A percentile compares a stretch with the other conserved stretches of the same genome.
phyloP scores from a whole-genome alignment of 2,797 vertebrate genomes.

The Botia almorhae region DNA sequence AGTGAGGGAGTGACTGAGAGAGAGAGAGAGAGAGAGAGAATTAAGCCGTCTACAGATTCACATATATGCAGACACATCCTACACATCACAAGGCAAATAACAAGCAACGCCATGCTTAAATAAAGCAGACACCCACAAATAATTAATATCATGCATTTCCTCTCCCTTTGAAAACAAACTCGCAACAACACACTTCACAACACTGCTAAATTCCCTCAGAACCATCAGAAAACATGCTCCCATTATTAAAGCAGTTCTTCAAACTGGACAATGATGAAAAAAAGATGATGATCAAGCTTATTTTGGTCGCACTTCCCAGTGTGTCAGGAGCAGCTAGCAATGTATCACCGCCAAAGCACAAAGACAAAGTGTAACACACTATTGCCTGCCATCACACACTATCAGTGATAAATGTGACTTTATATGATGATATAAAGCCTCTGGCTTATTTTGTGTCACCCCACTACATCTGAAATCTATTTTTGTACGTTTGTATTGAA shows the following conservation, averaged over 20 bases:
- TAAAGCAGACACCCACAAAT: not conserved
- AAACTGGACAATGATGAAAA: not conserved
- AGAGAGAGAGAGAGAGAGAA: conserved; percentile 5
- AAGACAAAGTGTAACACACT: not conserved
- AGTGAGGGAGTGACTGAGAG: conserved; percentile 15
- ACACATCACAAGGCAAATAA: conserved; percentile 14
- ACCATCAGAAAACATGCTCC: not conserved
- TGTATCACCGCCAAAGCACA: conserved; percentile 11
- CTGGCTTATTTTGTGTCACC: conserved; percentile 1
- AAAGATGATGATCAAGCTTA: not conserved
- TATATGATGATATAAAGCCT: conserved; percentile 2
- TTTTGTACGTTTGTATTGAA: conserved; percentile 11
- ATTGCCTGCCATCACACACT: not conserved
- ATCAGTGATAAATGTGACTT: conserved; percentile 17
- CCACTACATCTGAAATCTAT: conserved; percentile 1
- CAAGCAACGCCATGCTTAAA: not conserved
- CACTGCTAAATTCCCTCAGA: not conserved
- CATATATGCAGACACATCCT: conserved; percentile 31
- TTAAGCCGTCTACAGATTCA: conserved; percentile 3
- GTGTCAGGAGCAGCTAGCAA: not conserved
- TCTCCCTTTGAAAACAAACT: not conserved
- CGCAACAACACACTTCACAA: not conserved
- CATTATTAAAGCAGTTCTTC: conserved; percentile 12
- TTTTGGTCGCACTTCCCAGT: not conserved
- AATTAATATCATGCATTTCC: not conserved